phyloP scores from a whole-genome alignment of 1,140 invertebrate species.

The Drosophila micromelanica region DNA sequence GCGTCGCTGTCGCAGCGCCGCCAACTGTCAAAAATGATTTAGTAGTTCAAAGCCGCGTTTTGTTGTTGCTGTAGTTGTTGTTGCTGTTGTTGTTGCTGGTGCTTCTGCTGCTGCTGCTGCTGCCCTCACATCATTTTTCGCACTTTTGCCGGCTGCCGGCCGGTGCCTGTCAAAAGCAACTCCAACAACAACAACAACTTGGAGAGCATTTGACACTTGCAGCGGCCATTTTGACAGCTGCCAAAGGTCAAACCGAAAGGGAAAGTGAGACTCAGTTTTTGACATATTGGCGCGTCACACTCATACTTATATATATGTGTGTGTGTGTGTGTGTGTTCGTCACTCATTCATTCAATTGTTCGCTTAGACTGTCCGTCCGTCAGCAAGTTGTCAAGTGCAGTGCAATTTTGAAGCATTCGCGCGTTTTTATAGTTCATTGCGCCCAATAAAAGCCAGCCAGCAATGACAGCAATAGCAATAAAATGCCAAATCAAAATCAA shows the following conservation, averaged over 20 bases:
- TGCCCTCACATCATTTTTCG: slow-evolving; percentile 38
- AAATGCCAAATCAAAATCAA: slow-evolving; percentile 72
- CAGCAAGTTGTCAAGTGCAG: slow-evolving; percentile 73
- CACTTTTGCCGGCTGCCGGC: slow-evolving; percentile 50
- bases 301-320: neutral
- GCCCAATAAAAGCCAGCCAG: slow-evolving; percentile 46
- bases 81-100: slow-evolving; percentile 3
- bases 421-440: slow-evolving; percentile 76
- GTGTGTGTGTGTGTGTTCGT: slow-evolving; percentile 17
- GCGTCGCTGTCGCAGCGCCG: slow-evolving; percentile 65
- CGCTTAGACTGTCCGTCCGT: slow-evolving; percentile 23
- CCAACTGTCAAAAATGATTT: slow-evolving; percentile 83
- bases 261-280: slow-evolving; percentile 64
- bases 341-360: slow-evolving; percentile 48
- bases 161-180: slow-evolving; percentile 66
- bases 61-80: slow-evolving; percentile 36
- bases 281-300: slow-evolving; percentile 60
- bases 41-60: slow-evolving; percentile 83
- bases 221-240: slow-evolving; percentile 75
- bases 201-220: slow-evolving; percentile 55
- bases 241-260: slow-evolving; percentile 74
- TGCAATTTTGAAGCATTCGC: slow-evolving; percentile 55
- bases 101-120: neutral
- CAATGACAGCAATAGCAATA: slow-evolving; percentile 50
- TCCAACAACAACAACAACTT: slow-evolving; percentile 15